Conservation (phyloP, 2,113 vertebrate species). For the Eulacestoma nigropectus region DNA sequence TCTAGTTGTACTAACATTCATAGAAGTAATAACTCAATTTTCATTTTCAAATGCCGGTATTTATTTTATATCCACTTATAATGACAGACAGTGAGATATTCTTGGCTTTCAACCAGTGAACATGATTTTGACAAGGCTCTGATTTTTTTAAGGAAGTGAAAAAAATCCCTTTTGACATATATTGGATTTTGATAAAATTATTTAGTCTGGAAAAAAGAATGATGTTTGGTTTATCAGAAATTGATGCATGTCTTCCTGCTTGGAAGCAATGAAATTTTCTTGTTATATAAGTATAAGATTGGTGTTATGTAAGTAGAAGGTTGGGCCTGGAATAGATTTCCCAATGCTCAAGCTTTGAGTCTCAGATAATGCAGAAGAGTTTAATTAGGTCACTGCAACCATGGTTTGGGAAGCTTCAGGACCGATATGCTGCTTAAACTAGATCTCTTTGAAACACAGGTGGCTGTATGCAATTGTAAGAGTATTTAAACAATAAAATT, state of each 20-base stretch:
- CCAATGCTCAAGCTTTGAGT: not conserved
- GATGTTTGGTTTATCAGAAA: not conserved
- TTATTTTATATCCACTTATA: not conserved
- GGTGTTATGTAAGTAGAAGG: not conserved
- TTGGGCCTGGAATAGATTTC: not conserved
- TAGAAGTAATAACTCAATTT: not conserved
- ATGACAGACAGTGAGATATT: not conserved
- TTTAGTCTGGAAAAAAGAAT: not conserved
- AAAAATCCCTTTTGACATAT: not conserved
- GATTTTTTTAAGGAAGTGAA: not conserved
- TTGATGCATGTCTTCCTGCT: not conserved
- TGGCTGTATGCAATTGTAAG: not conserved
- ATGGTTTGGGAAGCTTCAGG: not conserved
- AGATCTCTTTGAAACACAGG: not conserved
- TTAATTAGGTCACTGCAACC: not conserved
- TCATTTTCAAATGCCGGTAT: accelerated
- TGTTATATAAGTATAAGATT: not conserved
- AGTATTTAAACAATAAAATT: not conserved
- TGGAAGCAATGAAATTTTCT: not conserved
- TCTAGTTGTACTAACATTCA: not conserved
- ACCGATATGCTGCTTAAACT: not conserved
- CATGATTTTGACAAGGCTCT: not conserved
- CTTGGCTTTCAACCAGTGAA: not conserved
- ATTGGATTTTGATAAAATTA: not conserved
- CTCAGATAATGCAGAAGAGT: not conserved